These are phyloP conservation scores for Poeciliopsis prolifica DNA, from an alignment of 2,113 vertebrate species.

Conservation along the genomic window DNA sequence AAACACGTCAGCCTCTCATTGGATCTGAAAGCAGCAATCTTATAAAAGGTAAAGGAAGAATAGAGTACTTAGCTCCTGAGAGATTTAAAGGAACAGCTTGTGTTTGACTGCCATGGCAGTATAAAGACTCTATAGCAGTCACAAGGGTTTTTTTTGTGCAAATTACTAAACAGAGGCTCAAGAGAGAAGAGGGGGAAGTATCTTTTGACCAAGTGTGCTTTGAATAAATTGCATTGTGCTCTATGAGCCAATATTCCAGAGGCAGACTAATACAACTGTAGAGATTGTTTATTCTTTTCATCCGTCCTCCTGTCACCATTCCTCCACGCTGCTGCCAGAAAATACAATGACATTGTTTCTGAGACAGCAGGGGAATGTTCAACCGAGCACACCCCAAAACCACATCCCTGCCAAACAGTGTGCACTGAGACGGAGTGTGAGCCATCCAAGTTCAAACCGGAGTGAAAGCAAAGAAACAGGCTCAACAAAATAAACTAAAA, in stretches of 20 bases:
- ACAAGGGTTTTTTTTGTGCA: conserved; percentile 4
- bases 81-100: conserved; percentile 1
- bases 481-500: not conserved
- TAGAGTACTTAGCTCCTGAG: conserved; percentile 4
- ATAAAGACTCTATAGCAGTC: conserved; percentile 19
- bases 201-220: conserved; percentile 39
- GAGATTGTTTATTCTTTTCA: conserved; percentile 66
- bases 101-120: not conserved
- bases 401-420: conserved; percentile 47
- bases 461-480: conserved; percentile 19
- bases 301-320: conserved; percentile 64
- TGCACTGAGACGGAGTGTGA: conserved; percentile 30
- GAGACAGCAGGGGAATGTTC: conserved; percentile 67
- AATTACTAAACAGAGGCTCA: conserved; percentile 24
- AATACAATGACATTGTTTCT: conserved; percentile 70
- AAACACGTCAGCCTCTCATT: conserved; percentile 61
- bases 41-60: conserved; percentile 28
- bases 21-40: conserved; percentile 70
- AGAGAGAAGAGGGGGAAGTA: conserved; percentile 21
- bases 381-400: conserved; percentile 53
- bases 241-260: conserved; percentile 62
- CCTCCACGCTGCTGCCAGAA: conserved; percentile 61
- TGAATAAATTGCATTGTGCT: conserved; percentile 58
- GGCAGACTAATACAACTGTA: conserved; percentile 57
- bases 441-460: conserved; percentile 33